A percentile compares a stretch with the other conserved stretches of the same genome.
These are phyloP conservation scores for Pachyuromys duprasi DNA, from an alignment of 2,797 vertebrate genomes.

Conservation along the genomic window DNA sequence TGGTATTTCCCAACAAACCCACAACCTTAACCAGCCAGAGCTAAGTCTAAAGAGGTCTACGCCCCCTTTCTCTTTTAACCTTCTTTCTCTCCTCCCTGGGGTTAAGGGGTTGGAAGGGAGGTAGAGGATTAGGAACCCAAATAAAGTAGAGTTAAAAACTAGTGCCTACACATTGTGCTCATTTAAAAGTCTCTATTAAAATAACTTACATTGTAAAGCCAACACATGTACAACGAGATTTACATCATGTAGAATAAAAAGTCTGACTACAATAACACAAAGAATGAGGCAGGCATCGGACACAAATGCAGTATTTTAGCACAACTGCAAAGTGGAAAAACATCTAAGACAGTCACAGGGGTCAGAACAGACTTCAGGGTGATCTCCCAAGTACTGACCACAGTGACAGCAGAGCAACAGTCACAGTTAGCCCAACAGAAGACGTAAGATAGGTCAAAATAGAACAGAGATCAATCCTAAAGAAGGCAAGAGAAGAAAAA, in stretches of 20 bases:
- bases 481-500: background rate
- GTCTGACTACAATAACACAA: background rate
- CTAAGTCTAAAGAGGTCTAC: too few relatives aligned
- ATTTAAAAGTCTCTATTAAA: background rate
- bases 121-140: too few relatives aligned
- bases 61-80: too few relatives aligned
- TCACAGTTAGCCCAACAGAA: background rate
- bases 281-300: background rate
- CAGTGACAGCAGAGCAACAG: background rate
- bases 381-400: background rate
- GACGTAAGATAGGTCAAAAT: background rate
- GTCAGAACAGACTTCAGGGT: background rate
- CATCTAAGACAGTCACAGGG: background rate
- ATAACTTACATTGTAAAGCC: background rate
- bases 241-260: background rate
- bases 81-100: too few relatives aligned
- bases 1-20: too few relatives aligned
- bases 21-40: too few relatives aligned
- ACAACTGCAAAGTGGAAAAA: background rate
- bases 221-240: background rate
- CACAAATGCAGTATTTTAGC: background rate
- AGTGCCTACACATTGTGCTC: background rate
- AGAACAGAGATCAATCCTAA: background rate
- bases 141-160: too few relatives aligned
- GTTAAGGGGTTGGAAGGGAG: too few relatives aligned